Conservation (phyloP, 2,888 invertebrate genomes). For the Synanthedon vespiformis region DNA sequence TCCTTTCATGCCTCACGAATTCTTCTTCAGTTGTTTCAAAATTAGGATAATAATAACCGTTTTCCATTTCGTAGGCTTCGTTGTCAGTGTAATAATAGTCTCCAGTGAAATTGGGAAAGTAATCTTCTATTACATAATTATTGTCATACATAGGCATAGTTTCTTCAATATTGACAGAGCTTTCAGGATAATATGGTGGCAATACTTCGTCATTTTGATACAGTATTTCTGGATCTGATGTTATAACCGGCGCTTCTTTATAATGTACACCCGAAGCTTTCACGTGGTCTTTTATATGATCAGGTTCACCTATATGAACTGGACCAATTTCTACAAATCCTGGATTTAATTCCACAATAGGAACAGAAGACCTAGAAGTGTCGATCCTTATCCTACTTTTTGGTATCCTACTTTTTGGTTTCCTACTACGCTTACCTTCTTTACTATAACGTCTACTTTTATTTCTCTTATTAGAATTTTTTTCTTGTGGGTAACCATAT, state of each 20-base stretch:
- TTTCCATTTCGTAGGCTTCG: slow-evolving; percentile 23
- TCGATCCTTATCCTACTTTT: neutral
- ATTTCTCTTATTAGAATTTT: neutral
- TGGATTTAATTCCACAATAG: neutral
- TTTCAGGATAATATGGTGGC: neutral
- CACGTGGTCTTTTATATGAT: neutral
- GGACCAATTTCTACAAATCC: neutral
- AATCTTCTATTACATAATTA: slow-evolving; percentile 35
- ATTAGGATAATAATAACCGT: slow-evolving; percentile 3
- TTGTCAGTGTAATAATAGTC: slow-evolving; percentile 20
- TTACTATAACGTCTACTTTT: neutral
- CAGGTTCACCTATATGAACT: neutral
- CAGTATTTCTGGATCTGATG: neutral
- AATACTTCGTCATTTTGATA: neutral
- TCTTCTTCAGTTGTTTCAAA: neutral
- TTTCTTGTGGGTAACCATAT: neutral
- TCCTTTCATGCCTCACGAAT: neutral
- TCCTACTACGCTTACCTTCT: neutral
- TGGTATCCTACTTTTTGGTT: neutral
- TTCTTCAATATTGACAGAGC: neutral
- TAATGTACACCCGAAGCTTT: neutral
- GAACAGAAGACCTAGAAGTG: neutral
- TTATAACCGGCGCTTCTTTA: neutral
- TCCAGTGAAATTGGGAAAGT: slow-evolving; percentile 42
- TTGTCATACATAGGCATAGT: slow-evolving; percentile 13